Evolutionary conservation across 2,113 vertebrate genomes (phyloP), one percentile per base, ranked within the genome.

Genomic region (Hyperopisus bebe): DNA sequence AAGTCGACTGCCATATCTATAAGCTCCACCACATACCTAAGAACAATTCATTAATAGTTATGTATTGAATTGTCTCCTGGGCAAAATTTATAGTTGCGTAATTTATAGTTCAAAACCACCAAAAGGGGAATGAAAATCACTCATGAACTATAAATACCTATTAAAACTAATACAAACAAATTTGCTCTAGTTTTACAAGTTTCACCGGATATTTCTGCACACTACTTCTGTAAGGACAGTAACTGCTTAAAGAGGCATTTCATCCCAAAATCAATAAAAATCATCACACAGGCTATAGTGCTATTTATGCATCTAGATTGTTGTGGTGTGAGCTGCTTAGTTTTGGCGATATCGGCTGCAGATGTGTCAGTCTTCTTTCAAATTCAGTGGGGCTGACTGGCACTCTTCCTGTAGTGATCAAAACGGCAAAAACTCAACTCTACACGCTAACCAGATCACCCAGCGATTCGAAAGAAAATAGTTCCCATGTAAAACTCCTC

Each of bases 1-100:
- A 98, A 97, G 92, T 95, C 95, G 90, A 96, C 92, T 91, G 97
- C 95, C 92, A 97, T 92, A 5, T 91, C 39, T 88, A 99, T 88
- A 5, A 97, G 93, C 55, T 97, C 94, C 90, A 97, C 95, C 89
- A 97, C 91, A 19, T 90, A 94, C 89, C 98, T 99, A 91, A 19
- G 13, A 90, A 62, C 15, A 44, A 8, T 70, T 11, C 48, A 27
- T 80, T 17, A 82, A 89, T 42, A 84, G n/a, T 11, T 46, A 87
- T 53, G 7, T 3, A 53, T 53, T 47, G 53, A 21, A 42, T 1
- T 31, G 11, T 86, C 6, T 19, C 47, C 31, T 51, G 5, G 48
- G 27, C 3, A 46, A 17, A 35, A 51, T 19, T 35, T 13, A 87
- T 35, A 87, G 24, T 3, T 19, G 27, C 19, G 8, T n/a, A n/a